phyloP scores from a whole-genome alignment of 1,140 invertebrate genomes.

The Drosophila cardini region DNA sequence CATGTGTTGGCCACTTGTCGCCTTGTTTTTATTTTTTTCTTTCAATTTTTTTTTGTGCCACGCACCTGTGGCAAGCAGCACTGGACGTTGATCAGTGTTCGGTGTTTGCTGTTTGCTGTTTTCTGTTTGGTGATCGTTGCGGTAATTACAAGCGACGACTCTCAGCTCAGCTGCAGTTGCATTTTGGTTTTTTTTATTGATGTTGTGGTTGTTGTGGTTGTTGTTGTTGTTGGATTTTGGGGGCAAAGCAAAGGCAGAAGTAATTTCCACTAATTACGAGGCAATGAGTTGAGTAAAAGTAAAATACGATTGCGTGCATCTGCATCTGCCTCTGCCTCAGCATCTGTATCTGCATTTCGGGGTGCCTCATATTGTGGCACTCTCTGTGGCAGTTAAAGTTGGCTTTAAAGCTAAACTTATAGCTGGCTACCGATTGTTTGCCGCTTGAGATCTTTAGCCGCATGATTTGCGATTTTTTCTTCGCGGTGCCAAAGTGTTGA shows the following conservation, averaged over 20 bases:
- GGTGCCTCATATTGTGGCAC: conserved; percentile 10
- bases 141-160: conserved; percentile 64
- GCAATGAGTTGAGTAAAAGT: conserved; percentile 77
- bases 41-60: conserved; percentile 29
- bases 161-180: conserved; percentile 43
- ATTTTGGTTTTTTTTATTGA: conserved; percentile 9
- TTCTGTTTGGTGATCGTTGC: conserved; percentile 39
- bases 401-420: conserved; percentile 6
- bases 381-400: not conserved
- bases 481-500: conserved; percentile 38
- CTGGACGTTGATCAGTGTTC: conserved; percentile 31
- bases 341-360: conserved; percentile 1
- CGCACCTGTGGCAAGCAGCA: conserved; percentile 46
- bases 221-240: conserved; percentile 47
- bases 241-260: conserved; percentile 57
- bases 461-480: conserved; percentile 72
- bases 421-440: conserved; percentile 26
- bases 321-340: conserved; percentile 28
- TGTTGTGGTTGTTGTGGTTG: conserved; percentile 20
- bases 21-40: not conserved
- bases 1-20: conserved; percentile 33
- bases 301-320: conserved; percentile 41
- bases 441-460: conserved; percentile 56
- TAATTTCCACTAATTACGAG: conserved; percentile 82
- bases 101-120: conserved; percentile 9